Evolutionary conservation across 2,797 vertebrate species (phyloP), one percentile per base, ranked within the genome.

Genomic region (Trachops cirrhosus): DNA sequence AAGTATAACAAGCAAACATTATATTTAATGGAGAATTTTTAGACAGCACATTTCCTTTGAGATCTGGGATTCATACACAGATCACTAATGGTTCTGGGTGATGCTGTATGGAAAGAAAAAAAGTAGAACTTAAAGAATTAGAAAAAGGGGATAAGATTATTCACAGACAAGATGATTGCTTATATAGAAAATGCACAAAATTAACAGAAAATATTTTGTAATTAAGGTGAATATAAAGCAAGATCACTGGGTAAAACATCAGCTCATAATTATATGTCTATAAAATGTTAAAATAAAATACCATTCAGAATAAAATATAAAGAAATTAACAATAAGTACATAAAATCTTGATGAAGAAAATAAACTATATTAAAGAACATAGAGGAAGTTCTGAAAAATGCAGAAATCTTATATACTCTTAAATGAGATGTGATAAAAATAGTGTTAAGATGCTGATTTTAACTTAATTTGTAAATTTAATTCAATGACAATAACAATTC

Each of bases 281-380:
- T 26, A 78, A 93, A 93, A 74, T 83, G 73, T 68, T 67, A 54
- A 83, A 91, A 82, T 64, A 64, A 91, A 82, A 64, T n/a, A 50
- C 5, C 7, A 50, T 70, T 94, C 37, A 67, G 14, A 79, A 62
- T 44, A 80, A 91, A 64, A 12, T 67, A 39, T 16, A 32, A 68
- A 26, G 37, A 24, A 83, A 88, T 52, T 84, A 73, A 79, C 21
- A 79, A 32, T 34, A 22, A 57, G 9, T 70, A 67, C 12, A 74
- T 3, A 50, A 84, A 21, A 22, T 41, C 19, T 84, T 50, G 77
- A 29, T 85, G 32, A 21, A 46, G 48, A 84, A 52, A 79, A 92
- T 32, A 75, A 83, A 80, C 14, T 71, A 32, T 59, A 57, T 67
- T 70, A 86, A 85, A 88, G 34, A 41, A 32, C 24, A 78, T 29